Conservation (phyloP, 2,888 invertebrate genomes). For the Baronia brevicornis region DNA sequence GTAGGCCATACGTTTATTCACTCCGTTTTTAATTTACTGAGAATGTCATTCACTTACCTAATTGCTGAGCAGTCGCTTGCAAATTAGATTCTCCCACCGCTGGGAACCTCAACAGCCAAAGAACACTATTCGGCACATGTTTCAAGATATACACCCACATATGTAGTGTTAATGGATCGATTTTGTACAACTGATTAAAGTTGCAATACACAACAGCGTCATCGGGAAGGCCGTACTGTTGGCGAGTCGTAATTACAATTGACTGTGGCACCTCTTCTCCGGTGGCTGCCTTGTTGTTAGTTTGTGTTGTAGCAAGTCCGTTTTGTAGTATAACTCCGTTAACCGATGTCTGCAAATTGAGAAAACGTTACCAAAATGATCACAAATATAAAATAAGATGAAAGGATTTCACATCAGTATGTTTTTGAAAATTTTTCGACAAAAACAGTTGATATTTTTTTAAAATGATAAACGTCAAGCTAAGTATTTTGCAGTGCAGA, state of each 20-base stretch:
- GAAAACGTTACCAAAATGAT: background rate
- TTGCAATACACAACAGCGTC: conserved; percentile 99
- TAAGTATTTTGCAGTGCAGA: no score
- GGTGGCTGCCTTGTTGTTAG: conserved; percentile 98
- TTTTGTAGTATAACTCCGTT: conserved; percentile 98
- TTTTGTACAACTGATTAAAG: conserved; percentile 99
- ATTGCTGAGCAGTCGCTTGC: conserved; percentile 86
- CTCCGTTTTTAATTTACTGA: no score
- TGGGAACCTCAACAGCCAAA: conserved; percentile 97
- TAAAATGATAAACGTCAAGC: no score
- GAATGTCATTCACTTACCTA: no score
- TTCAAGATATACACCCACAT: conserved; percentile 98
- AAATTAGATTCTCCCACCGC: conserved; percentile 92
- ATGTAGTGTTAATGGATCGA: conserved; percentile 95
- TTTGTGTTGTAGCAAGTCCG: conserved; percentile 96
- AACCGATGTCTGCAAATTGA: conserved; percentile 83
- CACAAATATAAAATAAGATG: background rate
- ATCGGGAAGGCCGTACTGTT: conserved; percentile 97
- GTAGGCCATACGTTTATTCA: no score
- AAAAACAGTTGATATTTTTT: no score
- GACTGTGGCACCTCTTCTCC: conserved; percentile 98
- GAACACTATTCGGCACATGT: conserved; percentile 94
- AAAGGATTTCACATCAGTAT: no score
- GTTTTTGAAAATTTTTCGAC: no score
- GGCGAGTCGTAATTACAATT: conserved; percentile 96